Evolutionary conservation across 2,797 vertebrate species (phyloP).

Genomic region (Acanthurus lineatus): DNA sequence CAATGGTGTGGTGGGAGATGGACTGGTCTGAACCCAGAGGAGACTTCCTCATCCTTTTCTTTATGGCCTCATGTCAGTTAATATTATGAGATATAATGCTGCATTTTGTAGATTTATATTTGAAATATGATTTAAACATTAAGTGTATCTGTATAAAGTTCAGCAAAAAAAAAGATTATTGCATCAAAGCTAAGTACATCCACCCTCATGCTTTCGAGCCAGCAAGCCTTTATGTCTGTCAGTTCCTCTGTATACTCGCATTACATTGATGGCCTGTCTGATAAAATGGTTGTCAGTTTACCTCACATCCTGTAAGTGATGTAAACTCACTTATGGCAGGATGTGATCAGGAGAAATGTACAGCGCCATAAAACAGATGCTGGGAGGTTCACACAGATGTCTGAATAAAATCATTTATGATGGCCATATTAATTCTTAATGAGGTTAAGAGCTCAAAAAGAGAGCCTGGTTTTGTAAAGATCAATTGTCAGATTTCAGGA

Average conservation of each 20-base stretch:
- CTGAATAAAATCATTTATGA: constrained; percentile 66
- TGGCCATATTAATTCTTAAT: constrained; percentile 64
- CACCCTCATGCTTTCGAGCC: neutral
- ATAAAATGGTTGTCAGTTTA: constrained; percentile 43
- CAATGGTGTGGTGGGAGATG: constrained; percentile 15
- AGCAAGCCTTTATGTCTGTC: neutral
- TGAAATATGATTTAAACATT: neutral
- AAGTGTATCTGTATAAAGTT: neutral
- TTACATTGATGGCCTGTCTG: constrained; percentile 21
- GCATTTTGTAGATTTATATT: neutral
- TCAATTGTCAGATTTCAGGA: constrained; percentile 49
- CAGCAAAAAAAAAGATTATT: neutral
- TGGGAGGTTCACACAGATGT: constrained; percentile 43
- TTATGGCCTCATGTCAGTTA: neutral
- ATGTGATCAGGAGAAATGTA: constrained; percentile 66
- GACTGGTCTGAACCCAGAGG: constrained; percentile 11
- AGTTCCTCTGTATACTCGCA: constrained; percentile 1
- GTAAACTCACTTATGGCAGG: constrained; percentile 44
- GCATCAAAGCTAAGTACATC: neutral
- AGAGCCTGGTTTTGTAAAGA: constrained; percentile 44
- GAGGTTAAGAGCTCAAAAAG: constrained; percentile 53
- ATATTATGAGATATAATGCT: neutral
- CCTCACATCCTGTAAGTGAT: constrained; percentile 50
- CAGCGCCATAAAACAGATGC: constrained; percentile 50
- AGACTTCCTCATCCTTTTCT: constrained; percentile 4